Evolutionary conservation across 2,113 vertebrate genomes (phyloP).

Genomic region (Blennius ocellaris): DNA sequence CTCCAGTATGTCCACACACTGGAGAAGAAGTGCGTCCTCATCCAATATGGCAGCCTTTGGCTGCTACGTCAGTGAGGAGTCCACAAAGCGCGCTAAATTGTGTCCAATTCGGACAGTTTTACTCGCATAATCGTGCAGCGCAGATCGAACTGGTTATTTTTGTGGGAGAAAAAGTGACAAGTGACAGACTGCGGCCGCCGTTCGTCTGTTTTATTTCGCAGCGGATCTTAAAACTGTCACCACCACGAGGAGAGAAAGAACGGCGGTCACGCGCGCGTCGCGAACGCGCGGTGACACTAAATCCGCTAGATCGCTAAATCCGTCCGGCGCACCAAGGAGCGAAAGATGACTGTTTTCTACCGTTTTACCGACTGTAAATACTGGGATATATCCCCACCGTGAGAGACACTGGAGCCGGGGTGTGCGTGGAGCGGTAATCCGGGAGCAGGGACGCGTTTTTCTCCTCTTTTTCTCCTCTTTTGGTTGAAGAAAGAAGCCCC

Average conservation of each 20-base stretch:
- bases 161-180: no score
- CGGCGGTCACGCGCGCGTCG: constrained; percentile 46
- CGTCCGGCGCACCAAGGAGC: constrained; percentile 31
- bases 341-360: constrained; percentile 41
- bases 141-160: no score
- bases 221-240: no score
- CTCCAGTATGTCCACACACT: no score
- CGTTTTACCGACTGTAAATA: background rate
- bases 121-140: no score
- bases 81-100: no score
- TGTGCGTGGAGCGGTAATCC: constrained; percentile 22
- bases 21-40: no score
- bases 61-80: no score
- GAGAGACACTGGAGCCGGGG: background rate
- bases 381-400: background rate
- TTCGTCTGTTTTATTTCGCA: no score
- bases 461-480: constrained; percentile 26
- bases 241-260: constrained; percentile 46
- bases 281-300: constrained; percentile 76
- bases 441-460: constrained; percentile 14
- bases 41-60: no score
- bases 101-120: no score
- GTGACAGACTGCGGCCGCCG: no score
- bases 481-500: constrained; percentile 48
- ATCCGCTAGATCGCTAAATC: constrained; percentile 76